A percentile compares a stretch with the other conserved stretches of the same genome.
Evolutionary conservation across 2,113 vertebrate species (phyloP).

Genomic region (Pithys albifrons): DNA sequence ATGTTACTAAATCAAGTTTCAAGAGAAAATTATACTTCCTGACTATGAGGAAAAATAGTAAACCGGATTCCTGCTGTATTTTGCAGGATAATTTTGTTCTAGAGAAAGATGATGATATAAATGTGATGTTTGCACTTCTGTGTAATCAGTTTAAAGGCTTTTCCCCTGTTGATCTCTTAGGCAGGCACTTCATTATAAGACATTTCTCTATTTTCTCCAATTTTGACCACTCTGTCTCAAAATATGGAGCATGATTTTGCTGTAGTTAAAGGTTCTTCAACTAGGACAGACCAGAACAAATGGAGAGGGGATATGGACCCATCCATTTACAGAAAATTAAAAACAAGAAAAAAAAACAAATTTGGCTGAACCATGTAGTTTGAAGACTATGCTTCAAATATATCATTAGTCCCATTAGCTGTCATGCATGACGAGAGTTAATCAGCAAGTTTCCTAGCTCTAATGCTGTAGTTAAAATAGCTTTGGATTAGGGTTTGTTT

Average conservation of each 20-base stretch:
- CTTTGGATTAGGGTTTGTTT: slow-evolving; percentile 55
- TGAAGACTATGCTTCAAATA: background rate
- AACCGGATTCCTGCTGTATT: background rate
- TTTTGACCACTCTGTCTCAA: background rate
- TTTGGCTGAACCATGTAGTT: background rate
- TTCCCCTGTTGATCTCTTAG: background rate
- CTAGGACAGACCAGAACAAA: background rate
- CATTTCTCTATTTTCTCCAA: background rate
- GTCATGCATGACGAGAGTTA: background rate
- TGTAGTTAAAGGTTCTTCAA: background rate
- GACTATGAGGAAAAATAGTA: background rate
- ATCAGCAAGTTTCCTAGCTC: background rate
- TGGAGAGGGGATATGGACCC: background rate
- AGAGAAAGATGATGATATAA: background rate
- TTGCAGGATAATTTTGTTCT: background rate
- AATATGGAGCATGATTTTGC: background rate
- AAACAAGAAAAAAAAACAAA: too few relatives aligned
- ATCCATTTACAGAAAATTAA: background rate
- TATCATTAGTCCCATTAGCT: background rate
- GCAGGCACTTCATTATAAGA: background rate
- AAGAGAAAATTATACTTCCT: background rate
- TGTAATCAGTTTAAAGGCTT: background rate
- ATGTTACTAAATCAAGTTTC: background rate
- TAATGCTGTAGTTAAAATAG: slow-evolving; percentile 32
- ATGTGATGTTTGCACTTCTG: background rate